Evolutionary conservation across 2,797 vertebrate species (phyloP), one percentile per base, ranked within the genome.

Genomic region (Syngnathus rostellatus): DNA sequence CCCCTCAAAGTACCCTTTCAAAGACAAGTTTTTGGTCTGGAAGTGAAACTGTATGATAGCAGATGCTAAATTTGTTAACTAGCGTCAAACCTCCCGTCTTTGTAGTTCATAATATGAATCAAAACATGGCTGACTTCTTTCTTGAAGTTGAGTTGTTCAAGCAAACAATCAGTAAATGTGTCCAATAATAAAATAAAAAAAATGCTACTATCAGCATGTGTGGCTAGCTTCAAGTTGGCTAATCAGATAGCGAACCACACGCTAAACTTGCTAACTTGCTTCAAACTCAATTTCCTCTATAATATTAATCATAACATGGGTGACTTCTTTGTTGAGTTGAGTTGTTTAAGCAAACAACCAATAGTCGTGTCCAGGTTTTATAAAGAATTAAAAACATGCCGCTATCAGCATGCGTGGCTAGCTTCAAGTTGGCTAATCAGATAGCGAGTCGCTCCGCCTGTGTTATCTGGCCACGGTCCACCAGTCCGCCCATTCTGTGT

Each of bases 401-500:
- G 40, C 76, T 80, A 79, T 85, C 81, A 83, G 75, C 21, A 25
- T 62, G 62, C 64, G 78, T 79, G 80, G 81, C 76, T 81, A 79
- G 74, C 77, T 81, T 85, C 75, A 83, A 76, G 77, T 77, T 72
- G 62, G 76, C 79, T 87, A 86, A 87, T 88, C 83, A 80, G 83
- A 85, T 88, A 83, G 80, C 70, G 77, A 5, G 69, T 70, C 83
- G 74, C 78, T 84, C 76, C 76, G 77, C 77, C 83, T 78, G 81
- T 74, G 81, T 86, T 88, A 83, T 87, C 86, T 86, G 78, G 80
- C 81, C 82, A 87, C 67, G 85, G 83, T 89, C 80, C 80, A 85
- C 81, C 75, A 78, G 81, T 83, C 76, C 65, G 65, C 80, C 84
- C 80, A 84, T 83, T 87, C 76, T 82, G 70, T 69, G 72, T 65